A percentile compares a stretch with the other conserved stretches of the same genome.
Evolutionary conservation across 2,797 vertebrate genomes (phyloP).

Genomic region (Cottoperca gobio): DNA sequence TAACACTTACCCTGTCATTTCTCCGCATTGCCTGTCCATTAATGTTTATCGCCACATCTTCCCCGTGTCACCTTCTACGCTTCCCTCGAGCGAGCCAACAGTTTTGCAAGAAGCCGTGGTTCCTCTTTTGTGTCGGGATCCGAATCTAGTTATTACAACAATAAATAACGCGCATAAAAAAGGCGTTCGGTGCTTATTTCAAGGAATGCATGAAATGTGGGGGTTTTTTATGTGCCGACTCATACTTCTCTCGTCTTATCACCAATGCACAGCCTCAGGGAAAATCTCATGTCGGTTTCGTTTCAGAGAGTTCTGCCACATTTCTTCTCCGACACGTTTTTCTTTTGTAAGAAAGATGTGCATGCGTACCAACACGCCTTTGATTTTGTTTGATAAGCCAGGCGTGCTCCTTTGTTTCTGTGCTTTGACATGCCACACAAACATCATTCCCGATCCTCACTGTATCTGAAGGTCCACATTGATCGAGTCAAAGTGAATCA

Average conservation of each 20-base stretch:
- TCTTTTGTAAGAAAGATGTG: neutral
- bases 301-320: neutral
- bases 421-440: neutral
- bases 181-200: constrained; percentile 4
- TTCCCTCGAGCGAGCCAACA: neutral
- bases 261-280: constrained; percentile 18
- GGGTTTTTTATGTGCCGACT: constrained; percentile 4
- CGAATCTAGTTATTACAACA: constrained; percentile 3
- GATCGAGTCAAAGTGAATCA: neutral
- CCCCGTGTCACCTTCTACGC: constrained; percentile 11
- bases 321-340: neutral
- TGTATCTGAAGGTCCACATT: neutral
- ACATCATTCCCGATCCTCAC: neutral
- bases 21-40: constrained; percentile 13
- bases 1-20: constrained; percentile 39
- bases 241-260: constrained; percentile 37
- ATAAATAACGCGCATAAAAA: constrained; percentile 39
- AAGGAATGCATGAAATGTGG: constrained; percentile 6
- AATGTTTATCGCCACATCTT: constrained; percentile 38
- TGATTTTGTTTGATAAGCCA: neutral
- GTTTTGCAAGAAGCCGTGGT: neutral
- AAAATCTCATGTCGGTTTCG: constrained; percentile 14
- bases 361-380: neutral
- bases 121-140: constrained; percentile 21
- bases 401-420: neutral